phyloP scores from a whole-genome alignment of 2,113 vertebrate genomes.

The Ondatra zibethicus region DNA sequence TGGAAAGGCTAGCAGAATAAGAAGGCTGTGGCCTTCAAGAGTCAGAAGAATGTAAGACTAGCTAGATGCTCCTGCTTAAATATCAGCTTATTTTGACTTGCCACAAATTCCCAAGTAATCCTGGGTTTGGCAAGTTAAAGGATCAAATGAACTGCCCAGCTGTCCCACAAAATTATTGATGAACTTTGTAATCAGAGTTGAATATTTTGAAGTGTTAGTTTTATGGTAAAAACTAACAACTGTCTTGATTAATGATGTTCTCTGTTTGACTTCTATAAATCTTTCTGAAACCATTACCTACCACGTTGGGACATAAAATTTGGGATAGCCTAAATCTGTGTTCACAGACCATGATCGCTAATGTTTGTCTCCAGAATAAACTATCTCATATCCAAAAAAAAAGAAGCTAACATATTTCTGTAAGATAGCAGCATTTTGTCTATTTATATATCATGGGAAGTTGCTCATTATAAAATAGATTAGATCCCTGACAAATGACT shows the following conservation, averaged over 20 bases:
- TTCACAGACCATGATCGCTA: no score
- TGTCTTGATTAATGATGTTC: no score
- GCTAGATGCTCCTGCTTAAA: background rate
- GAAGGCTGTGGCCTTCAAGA: background rate
- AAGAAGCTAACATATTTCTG: background rate
- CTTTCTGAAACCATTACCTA: no score
- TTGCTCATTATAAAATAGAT: slow-evolving; percentile 7
- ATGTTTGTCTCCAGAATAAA: no score
- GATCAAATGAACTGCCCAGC: background rate
- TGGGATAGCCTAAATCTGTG: no score
- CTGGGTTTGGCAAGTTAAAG: no score
- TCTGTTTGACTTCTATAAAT: no score
- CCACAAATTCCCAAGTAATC: background rate
- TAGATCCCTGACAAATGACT: background rate
- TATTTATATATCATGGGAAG: background rate
- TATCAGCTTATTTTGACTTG: background rate
- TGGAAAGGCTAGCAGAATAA: background rate
- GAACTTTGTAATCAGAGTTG: background rate
- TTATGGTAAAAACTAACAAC: background rate
- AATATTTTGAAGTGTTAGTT: background rate
- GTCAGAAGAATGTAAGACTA: background rate
- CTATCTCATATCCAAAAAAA: no score
- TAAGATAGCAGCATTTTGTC: background rate
- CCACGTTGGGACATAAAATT: no score
- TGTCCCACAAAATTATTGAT: background rate